These are phyloP conservation scores for Meandrina meandrites DNA, from an alignment of 92 coral and sea anemone species.

Conservation along the genomic window DNA sequence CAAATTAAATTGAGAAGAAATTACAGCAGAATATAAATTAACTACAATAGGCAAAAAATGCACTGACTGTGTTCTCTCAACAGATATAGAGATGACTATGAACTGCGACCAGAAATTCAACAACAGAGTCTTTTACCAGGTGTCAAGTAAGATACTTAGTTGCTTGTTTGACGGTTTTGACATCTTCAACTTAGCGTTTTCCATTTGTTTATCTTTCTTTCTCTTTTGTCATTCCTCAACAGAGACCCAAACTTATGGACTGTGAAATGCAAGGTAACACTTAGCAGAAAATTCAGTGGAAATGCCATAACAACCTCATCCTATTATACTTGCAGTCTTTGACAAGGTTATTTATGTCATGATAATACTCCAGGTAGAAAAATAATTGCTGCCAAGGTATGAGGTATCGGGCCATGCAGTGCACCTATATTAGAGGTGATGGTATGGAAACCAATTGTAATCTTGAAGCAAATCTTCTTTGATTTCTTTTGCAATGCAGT, in stretches of 20 bases:
- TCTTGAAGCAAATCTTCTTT: not conserved
- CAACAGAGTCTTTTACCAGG: conserved; percentile 96
- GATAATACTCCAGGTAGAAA: no score
- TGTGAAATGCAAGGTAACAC: conserved; percentile 89
- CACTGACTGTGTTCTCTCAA: not conserved
- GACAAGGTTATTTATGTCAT: no score
- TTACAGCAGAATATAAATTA: no score
- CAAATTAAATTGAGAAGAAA: no score
- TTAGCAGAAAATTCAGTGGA: not conserved
- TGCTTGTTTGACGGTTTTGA: no score
- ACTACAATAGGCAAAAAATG: no score
- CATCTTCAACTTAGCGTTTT: not conserved
- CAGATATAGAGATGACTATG: conserved; percentile 84
- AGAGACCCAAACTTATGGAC: conserved; percentile 99
- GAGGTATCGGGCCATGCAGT: not conserved
- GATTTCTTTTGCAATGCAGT: not conserved
- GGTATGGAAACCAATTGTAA: not conserved
- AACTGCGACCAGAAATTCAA: conserved; percentile 87
- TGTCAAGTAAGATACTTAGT: conserved; percentile 72
- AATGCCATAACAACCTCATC: no score
- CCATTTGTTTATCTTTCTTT: not conserved
- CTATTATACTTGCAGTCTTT: no score
- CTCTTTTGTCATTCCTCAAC: not conserved
- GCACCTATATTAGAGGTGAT: not conserved
- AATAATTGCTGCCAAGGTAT: not conserved